These are phyloP conservation scores for Heliothis subflexa DNA, from an alignment of 1,140 invertebrate species.

Conservation along the genomic window DNA sequence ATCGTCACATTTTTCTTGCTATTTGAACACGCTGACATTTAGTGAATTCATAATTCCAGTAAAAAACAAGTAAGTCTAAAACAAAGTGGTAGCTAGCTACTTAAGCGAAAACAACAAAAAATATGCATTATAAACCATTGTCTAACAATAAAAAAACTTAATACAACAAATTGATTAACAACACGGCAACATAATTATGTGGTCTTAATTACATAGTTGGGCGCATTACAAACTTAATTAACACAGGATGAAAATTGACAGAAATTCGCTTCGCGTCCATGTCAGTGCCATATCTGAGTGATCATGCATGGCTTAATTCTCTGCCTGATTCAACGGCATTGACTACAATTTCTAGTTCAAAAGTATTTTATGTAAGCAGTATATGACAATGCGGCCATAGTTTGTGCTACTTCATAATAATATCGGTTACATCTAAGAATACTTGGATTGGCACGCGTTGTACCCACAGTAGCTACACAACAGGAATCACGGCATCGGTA, in stretches of 20 bases:
- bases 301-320: too few relatives aligned
- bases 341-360: not conserved
- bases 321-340: too few relatives aligned
- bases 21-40: too few relatives aligned
- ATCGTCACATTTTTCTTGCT: too few relatives aligned
- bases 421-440: conserved; percentile 18
- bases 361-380: not conserved
- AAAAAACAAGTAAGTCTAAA: not conserved
- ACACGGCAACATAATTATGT: not conserved
- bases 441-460: conserved; percentile 34
- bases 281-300: too few relatives aligned
- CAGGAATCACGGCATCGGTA: not conserved
- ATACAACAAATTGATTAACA: conserved; percentile 21
- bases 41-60: not conserved
- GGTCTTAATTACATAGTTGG: not conserved
- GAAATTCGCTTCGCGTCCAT: too few relatives aligned
- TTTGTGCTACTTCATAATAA: conserved; percentile 1
- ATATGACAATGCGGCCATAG: not conserved
- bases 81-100: not conserved
- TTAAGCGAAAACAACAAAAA: not conserved
- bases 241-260: too few relatives aligned
- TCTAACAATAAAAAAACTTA: conserved; percentile 28
- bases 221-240: not conserved
- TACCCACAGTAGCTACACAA: conserved; percentile 20
- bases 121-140: not conserved